Evolutionary conservation across 2,113 vertebrate genomes (phyloP).

Genomic region (Chitala chitala): DNA sequence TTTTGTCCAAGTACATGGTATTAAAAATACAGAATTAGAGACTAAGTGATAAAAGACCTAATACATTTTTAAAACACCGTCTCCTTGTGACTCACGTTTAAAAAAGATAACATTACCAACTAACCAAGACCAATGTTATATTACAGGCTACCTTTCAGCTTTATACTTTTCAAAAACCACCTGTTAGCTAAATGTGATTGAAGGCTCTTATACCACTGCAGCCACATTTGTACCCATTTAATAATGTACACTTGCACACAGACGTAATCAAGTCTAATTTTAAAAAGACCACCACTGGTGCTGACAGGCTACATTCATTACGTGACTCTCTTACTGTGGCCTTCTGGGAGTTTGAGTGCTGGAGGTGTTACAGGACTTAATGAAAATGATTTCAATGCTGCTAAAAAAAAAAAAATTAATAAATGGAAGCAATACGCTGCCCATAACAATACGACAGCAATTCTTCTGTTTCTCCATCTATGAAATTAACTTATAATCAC

Average conservation of each 20-base stretch:
- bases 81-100: too few relatives aligned
- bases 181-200: not conserved
- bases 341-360: conserved; percentile 5
- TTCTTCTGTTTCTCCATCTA: not conserved
- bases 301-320: not conserved
- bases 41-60: too few relatives aligned
- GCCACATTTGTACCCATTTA: not conserved
- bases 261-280: not conserved
- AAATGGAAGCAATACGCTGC: too few relatives aligned
- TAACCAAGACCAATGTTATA: too few relatives aligned
- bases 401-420: too few relatives aligned
- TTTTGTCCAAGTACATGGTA: too few relatives aligned
- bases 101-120: too few relatives aligned
- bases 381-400: not conserved
- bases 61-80: too few relatives aligned
- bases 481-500: too few relatives aligned
- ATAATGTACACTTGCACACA: not conserved
- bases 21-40: too few relatives aligned
- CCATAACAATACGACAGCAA: too few relatives aligned
- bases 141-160: too few relatives aligned
- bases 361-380: not conserved
- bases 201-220: not conserved
- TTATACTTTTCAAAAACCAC: not conserved
- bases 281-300: not conserved
- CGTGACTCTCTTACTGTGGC: conserved; percentile 5